Conservation (phyloP, 2,888 invertebrate genomes). For the Syrphus vitripennis region DNA sequence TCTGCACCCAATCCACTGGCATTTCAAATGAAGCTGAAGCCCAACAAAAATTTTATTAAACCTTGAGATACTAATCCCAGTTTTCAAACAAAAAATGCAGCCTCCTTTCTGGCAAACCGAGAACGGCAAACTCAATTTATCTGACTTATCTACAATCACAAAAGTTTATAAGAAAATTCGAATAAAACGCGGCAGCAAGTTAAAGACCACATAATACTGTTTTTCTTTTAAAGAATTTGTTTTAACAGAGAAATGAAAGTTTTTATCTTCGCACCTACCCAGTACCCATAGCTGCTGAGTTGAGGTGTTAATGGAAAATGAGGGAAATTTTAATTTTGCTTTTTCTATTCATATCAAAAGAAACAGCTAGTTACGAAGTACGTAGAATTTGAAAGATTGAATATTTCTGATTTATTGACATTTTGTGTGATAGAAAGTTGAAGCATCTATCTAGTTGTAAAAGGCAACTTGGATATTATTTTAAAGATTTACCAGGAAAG, state of each 20-base stretch:
- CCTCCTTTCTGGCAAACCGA: not conserved
- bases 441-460: not conserved
- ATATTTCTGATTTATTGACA: not conserved
- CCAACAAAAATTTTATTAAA: constrained; percentile 8
- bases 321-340: not conserved
- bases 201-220: constrained; percentile 5
- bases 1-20: not conserved
- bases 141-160: constrained; percentile 6
- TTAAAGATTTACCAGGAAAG: too few species aligned
- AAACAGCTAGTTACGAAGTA: too few species aligned
- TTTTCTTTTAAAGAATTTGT: constrained; percentile 8
- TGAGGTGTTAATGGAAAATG: constrained; percentile 3
- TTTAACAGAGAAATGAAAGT: constrained; percentile 5
- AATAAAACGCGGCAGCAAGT: not conserved
- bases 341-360: not conserved
- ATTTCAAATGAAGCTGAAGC: not conserved
- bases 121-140: constrained; percentile 19
- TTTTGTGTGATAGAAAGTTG: not conserved
- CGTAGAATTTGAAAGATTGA: not conserved
- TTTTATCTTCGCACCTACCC: not conserved
- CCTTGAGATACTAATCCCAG: constrained; percentile 6
- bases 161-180: constrained; percentile 8
- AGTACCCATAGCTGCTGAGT: not conserved
- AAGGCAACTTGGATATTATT: too few species aligned
- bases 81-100: constrained; percentile 2